Percentiles rank a stretch among this genome's conserved stretches.
Conservation (phyloP, 1,140 invertebrate species). For the Drosophila neocordata region DNA sequence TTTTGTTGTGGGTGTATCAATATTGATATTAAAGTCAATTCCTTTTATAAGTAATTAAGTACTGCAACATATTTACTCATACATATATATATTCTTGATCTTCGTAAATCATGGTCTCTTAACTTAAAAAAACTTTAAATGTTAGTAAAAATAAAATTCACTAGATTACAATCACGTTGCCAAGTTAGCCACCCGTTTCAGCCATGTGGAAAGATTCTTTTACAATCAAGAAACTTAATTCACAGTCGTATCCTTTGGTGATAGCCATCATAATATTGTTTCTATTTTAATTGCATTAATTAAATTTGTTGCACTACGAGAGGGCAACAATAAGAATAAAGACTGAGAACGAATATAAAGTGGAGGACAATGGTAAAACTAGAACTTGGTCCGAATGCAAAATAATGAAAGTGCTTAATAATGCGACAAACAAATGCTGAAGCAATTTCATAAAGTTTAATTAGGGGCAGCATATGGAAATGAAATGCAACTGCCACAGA, state of each 20-base stretch:
- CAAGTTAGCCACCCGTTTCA: neutral
- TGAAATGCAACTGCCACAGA: constrained; percentile 35
- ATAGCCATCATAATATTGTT: constrained; percentile 19
- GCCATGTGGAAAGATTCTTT: neutral
- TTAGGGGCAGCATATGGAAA: constrained; percentile 61
- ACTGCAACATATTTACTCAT: too few relatives aligned
- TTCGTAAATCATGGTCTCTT: too few relatives aligned
- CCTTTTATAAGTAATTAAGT: neutral
- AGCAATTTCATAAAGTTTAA: constrained; percentile 50
- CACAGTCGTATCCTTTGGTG: neutral
- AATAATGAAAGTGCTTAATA: constrained; percentile 42
- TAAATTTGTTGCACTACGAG: constrained; percentile 9
- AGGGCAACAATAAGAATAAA: too few relatives aligned
- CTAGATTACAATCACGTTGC: too few relatives aligned
- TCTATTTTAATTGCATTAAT: constrained; percentile 26
- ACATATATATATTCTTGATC: too few relatives aligned
- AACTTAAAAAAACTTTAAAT: too few relatives aligned
- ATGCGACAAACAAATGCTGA: constrained; percentile 36
- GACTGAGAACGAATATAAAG: too few relatives aligned
- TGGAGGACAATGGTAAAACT: constrained; percentile 9
- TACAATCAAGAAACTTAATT: neutral
- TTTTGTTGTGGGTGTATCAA: neutral
- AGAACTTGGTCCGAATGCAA: constrained; percentile 15
- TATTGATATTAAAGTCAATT: neutral
- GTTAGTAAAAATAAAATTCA: too few relatives aligned